These are phyloP conservation scores for Conopomorpha cramerella DNA, from an alignment of 1,140 invertebrate species.

Conservation along the genomic window DNA sequence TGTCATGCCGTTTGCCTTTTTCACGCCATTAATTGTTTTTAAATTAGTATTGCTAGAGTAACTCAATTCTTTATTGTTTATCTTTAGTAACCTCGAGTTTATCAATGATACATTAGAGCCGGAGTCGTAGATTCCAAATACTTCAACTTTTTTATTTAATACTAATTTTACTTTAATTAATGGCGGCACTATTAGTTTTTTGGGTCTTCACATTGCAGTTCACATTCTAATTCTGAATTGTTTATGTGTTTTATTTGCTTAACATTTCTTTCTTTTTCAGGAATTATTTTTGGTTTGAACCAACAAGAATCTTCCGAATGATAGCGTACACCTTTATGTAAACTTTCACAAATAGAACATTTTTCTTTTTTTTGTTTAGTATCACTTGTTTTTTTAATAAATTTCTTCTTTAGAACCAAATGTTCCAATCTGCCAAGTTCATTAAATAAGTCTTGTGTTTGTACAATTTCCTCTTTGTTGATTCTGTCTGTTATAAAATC, in stretches of 20 bases:
- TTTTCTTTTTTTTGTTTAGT: background rate
- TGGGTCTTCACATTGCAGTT: background rate
- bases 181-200: too few species aligned
- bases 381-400: background rate
- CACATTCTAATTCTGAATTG: background rate
- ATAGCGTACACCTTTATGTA: too few species aligned
- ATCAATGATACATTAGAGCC: background rate
- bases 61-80: background rate
- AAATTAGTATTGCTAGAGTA: slow-evolving; percentile 1
- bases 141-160: background rate
- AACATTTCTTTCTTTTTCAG: too few species aligned
- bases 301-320: too few species aligned
- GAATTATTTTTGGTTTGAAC: too few species aligned
- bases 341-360: too few species aligned
- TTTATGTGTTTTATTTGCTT: too few species aligned
- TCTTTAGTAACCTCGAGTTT: background rate
- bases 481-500: slow-evolving; percentile 17
- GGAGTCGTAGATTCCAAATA: background rate
- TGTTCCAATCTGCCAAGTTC: slow-evolving; percentile 15
- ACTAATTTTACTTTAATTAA: too few species aligned
- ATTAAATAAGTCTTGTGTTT: slow-evolving; percentile 15
- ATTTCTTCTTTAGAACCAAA: slow-evolving; percentile 10
- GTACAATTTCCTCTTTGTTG: slow-evolving; percentile 11
- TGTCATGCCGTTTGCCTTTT: background rate
- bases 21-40: slow-evolving; percentile 1